Evolutionary conservation across 1,140 invertebrate genomes (phyloP).

Genomic region (Linepithema humile): DNA sequence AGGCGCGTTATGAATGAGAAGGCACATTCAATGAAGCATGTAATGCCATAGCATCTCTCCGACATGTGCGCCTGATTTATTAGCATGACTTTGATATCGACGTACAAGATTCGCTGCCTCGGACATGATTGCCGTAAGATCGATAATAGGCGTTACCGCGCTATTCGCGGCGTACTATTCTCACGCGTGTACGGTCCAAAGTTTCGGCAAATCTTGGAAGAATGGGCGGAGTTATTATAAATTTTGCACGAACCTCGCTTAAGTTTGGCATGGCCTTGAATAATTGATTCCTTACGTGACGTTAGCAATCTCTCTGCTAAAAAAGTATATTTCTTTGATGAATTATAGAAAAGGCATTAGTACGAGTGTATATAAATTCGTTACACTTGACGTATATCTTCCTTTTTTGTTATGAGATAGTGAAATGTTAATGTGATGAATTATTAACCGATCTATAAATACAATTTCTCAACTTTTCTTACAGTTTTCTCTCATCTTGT

Average conservation of each 20-base stretch:
- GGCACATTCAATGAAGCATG: no score
- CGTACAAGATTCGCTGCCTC: not conserved
- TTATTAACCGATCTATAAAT: no score
- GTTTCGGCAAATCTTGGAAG: not conserved
- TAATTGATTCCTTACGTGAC: slow-evolving; percentile 5
- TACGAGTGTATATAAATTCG: not conserved
- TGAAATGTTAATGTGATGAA: no score
- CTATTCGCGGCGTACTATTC: slow-evolving; percentile 29
- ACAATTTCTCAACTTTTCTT: no score
- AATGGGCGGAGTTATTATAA: not conserved
- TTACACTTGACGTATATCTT: no score
- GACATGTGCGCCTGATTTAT: no score
- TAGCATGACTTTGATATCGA: no score
- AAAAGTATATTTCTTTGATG: not conserved
- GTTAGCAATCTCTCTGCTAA: not conserved
- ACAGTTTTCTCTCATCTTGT: no score
- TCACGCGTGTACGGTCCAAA: not conserved
- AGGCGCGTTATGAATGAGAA: no score
- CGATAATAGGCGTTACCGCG: slow-evolving; percentile 15
- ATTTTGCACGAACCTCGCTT: not conserved
- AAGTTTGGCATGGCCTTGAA: not conserved
- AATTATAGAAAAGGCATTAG: not conserved
- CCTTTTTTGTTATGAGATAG: no score
- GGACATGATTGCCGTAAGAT: not conserved
- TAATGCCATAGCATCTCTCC: no score